phyloP scores from a whole-genome alignment of 2,888 invertebrate genomes.

The Polyommatus iphigenia region DNA sequence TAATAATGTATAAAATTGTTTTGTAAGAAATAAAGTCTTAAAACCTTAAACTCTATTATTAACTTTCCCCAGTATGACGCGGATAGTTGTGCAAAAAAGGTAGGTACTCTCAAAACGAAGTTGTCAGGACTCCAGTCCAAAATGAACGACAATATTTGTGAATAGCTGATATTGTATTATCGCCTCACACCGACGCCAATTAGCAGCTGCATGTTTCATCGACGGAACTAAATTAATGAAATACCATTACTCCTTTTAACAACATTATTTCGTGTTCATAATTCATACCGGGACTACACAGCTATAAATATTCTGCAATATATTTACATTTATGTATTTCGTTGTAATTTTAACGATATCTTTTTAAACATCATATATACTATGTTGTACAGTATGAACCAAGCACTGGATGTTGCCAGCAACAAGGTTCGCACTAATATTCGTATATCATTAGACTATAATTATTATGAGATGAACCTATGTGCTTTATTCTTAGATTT shows the following conservation, averaged over 20 bases:
- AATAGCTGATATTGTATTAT: constrained; percentile 28
- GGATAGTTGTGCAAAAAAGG: too few species aligned
- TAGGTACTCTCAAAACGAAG: not conserved
- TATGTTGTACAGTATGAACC: not conserved
- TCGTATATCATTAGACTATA: too few species aligned
- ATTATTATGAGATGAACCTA: too few species aligned
- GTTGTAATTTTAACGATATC: not conserved
- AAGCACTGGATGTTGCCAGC: not conserved
- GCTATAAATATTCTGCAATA: not conserved
- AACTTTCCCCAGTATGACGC: too few species aligned
- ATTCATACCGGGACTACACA: constrained; percentile 40
- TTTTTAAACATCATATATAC: not conserved
- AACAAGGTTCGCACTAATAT: not conserved
- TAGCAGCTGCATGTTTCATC: constrained; percentile 43
- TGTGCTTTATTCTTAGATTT: too few species aligned
- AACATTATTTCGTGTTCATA: constrained; percentile 43
- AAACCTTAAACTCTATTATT: too few species aligned
- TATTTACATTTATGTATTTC: not conserved
- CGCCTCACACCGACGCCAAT: constrained; percentile 38
- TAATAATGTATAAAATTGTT: too few species aligned
- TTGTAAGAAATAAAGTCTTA: too few species aligned
- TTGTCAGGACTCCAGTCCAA: not conserved
- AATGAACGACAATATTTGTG: not conserved
- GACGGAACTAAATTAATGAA: constrained; percentile 44
- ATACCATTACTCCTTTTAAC: constrained; percentile 44